phyloP scores from a whole-genome alignment of 2,113 vertebrate species.

The Lophura nycthemera region DNA sequence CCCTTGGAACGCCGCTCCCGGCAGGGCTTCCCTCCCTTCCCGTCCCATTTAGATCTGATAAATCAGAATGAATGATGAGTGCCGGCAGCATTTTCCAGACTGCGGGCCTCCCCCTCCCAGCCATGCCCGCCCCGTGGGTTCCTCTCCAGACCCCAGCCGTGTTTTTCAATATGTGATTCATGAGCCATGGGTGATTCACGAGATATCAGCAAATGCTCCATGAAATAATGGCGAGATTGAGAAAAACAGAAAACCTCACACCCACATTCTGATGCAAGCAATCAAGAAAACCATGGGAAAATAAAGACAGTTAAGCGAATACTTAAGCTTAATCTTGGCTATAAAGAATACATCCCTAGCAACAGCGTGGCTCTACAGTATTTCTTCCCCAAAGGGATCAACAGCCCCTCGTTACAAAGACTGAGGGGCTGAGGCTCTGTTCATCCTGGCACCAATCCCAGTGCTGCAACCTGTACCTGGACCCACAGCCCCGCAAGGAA shows the following conservation, averaged over 20 bases:
- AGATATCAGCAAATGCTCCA: constrained; percentile 40
- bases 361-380: neutral
- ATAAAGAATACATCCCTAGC: neutral
- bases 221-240: constrained; percentile 36
- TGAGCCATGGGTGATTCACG: constrained; percentile 56
- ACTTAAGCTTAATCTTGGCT: constrained; percentile 27
- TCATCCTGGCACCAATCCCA: neutral
- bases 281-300: constrained; percentile 1
- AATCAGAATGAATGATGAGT: constrained; percentile 25
- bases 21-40: neutral
- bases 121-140: neutral
- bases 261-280: constrained; percentile 48
- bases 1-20: neutral
- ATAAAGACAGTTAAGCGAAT: neutral
- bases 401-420: neutral
- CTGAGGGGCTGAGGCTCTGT: neutral
- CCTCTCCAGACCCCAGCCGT: constrained; percentile 18
- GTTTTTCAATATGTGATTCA: constrained; percentile 54
- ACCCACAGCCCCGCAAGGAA: neutral
- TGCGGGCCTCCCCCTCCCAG: neutral
- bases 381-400: neutral
- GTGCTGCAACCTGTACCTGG: neutral
- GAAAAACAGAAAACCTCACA: neutral
- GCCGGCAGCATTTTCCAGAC: neutral
- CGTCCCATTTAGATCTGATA: neutral